These are phyloP conservation scores for Coelogynopora nodosa DNA, from an alignment of 2,888 invertebrate genomes.

Conservation along the genomic window DNA sequence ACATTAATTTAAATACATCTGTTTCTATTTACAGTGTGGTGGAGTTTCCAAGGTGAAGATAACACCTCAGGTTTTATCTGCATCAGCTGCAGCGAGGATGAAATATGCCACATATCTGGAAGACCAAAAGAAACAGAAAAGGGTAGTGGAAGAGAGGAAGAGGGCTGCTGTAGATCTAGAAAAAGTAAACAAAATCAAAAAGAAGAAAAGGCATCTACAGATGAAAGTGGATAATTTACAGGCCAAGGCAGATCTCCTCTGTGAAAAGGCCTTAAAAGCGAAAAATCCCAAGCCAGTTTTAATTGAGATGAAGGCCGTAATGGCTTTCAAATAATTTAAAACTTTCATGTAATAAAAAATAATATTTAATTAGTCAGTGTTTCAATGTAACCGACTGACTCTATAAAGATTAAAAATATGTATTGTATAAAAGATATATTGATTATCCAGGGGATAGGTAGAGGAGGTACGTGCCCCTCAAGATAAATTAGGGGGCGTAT, in stretches of 20 bases:
- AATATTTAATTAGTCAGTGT: no score
- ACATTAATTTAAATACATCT: no score
- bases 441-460: no score
- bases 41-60: not conserved
- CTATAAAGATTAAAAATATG: no score
- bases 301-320: not conserved
- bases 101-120: not conserved
- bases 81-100: not conserved
- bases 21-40: not conserved
- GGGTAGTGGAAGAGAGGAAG: not conserved
- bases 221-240: not conserved
- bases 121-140: not conserved
- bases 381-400: no score
- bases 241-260: conserved; percentile 68
- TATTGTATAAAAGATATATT: no score
- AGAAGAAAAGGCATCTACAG: not conserved
- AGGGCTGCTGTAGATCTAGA: not conserved
- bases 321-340: no score
- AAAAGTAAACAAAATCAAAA: not conserved
- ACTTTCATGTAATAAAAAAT: no score
- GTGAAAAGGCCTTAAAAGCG: conserved; percentile 63
- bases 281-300: not conserved
- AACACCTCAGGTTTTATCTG: not conserved
- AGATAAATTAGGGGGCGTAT: no score
- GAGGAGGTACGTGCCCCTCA: no score